Base-by-base conservation (phyloP, 1,140 invertebrate genomes). In the Drosophila sturtevanti region DNA sequence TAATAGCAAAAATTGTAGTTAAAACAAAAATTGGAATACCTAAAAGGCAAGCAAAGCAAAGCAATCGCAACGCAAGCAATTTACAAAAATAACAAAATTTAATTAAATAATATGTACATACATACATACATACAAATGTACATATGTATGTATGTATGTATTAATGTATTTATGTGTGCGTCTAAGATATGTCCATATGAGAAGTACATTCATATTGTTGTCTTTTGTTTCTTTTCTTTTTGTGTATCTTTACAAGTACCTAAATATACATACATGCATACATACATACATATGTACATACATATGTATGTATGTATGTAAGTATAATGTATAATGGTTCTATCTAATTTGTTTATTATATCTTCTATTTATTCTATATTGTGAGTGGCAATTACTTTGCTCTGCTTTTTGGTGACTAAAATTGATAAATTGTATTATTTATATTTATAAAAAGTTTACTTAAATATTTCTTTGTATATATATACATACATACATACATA, bases 1-100 rank as follows among this genome's bases (percentile, higher is more conserved):
- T 62, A 68, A 69, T 85, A 85, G 82, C 74, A 18, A 86, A 24
- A 85, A 86, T 85, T 86, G 22, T 86, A 85, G 82, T 69, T 84
- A 68, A 64, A n/a, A 27, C 12, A n/a, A 34, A 77, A 60, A 59
- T 31, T 31, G 27, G 27, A 61, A 27, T 58, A 73, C 52, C 60
- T 51, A 59, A 22, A 56, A 63, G 65, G 14, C 64, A 77, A 63
- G 63, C 63, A 77, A 79, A 77, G 72, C 73, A 60, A 77, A 73
- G 73, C 81, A 85, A 79, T 86, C 77, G 37, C 73, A 72, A 4
- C 56, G 31, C 41, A 64, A 85, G 73, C 52, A 63, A 77, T 79
- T 76, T 55, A 18, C 41, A 60, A 21, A 41, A 63, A 48, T 63
- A 44, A 48, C 41, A 14, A 48, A 48, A 48, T 48, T 21, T 10